Evolutionary conservation across 2,888 invertebrate species (phyloP).

Genomic region (Tipula confusa): DNA sequence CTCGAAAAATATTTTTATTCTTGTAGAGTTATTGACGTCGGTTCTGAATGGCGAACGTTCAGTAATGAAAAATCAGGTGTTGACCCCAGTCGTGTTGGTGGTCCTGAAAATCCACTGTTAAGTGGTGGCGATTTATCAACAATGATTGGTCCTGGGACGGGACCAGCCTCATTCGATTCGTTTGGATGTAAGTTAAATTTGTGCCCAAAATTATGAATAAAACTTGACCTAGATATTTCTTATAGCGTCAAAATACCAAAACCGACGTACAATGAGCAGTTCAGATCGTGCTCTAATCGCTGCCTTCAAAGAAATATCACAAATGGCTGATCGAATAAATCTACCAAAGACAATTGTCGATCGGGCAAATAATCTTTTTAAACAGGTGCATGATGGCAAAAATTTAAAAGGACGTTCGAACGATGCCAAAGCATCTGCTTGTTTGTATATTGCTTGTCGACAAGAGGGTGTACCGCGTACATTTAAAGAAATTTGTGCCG

Average conservation of each 20-base stretch:
- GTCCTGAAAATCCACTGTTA: slow-evolving; percentile 94
- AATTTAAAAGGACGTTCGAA: slow-evolving; percentile 93
- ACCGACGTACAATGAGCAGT: slow-evolving; percentile 79
- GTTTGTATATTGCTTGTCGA: slow-evolving; percentile 96
- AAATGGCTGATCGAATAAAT: slow-evolving; percentile 98
- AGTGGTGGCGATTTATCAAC: slow-evolving; percentile 96
- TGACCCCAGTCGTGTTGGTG: slow-evolving; percentile 99
- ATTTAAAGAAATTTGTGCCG: slow-evolving; percentile 99
- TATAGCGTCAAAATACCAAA: slow-evolving; percentile 64
- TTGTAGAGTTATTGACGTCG: slow-evolving; percentile 94
- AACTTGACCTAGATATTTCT: neutral
- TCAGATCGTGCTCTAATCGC: slow-evolving; percentile 92
- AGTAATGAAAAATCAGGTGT: slow-evolving; percentile 96
- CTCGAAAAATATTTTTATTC: slow-evolving; percentile 38
- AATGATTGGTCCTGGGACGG: slow-evolving; percentile 75
- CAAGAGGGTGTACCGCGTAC: slow-evolving; percentile 98
- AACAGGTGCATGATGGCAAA: slow-evolving; percentile 95
- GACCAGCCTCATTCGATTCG: slow-evolving; percentile 82
- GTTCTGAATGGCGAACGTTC: slow-evolving; percentile 99
- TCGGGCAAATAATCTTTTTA: slow-evolving; percentile 92
- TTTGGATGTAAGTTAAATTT: slow-evolving; percentile 63
- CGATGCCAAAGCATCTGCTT: slow-evolving; percentile 98
- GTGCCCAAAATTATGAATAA: slow-evolving; percentile 47
- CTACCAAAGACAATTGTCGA: slow-evolving; percentile 95
- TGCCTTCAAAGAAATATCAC: slow-evolving; percentile 94